Evolutionary conservation across 2,888 invertebrate genomes (phyloP), one percentile per base, ranked within the genome.

Genomic region (Ophonus ardosiacus): DNA sequence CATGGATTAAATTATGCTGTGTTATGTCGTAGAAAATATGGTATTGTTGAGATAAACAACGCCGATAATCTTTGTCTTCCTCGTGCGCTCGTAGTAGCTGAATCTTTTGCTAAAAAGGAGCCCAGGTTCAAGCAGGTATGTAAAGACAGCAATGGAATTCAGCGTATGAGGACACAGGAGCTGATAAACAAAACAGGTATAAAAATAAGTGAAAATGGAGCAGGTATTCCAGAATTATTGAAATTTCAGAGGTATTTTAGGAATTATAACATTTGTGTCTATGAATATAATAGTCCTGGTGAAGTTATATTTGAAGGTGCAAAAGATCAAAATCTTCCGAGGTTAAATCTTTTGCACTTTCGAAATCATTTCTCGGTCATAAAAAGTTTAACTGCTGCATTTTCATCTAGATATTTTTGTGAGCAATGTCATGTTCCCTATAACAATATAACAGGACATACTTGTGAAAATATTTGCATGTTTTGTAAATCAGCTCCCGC

Each of bases 391-490:
- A 88, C 88, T 7, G 86, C 87, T 5, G 87, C 87, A 5, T 88
- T 88, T 65, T 84, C 86, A 7, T 86, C 86, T 56, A 43, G 5
- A 3, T 89, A 88, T 85, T 88, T 81, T 71, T 89, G 88, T 79
- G 87, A 87, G 68, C 15, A 74, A 40, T 88, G 88, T 81, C 85
- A 87, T 63, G 83, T 85, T 13, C 86, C 87, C 0, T 88, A 85
- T 81, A 57, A 87, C 10, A 5, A 80, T 4, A 87, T 86, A 43
- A n/a, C 76, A 83, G 38, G 17, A 81, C 86, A 86, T 84, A 57
- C 57, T 18, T 86, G 86, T 81, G 86, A 65, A 63, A 85, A 17
- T 63, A 38, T 57, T 3, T 86, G 81, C 51, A 40, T 8, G 18
- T 51, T 8, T 17, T 86, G 86, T 61, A 65, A 78, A 57, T 68